Percentiles rank a stretch among this genome's conserved stretches.
phyloP scores from a whole-genome alignment of 2,113 vertebrate species.

The Chamaetylas fuelleborni region DNA sequence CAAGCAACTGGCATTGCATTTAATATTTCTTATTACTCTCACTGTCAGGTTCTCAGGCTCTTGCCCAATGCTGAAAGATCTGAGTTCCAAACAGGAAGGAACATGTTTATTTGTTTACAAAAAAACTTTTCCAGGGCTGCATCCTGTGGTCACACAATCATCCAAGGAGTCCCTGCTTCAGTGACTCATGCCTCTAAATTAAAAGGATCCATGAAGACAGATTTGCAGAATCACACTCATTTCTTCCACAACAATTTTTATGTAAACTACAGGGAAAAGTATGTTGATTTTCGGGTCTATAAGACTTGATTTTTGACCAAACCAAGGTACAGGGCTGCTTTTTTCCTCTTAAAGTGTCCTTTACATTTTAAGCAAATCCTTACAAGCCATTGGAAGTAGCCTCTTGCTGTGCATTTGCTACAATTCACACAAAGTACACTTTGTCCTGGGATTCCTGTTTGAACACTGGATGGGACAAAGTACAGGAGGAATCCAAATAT shows the following conservation, averaged over 20 bases:
- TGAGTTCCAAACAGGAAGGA: conserved; percentile 44
- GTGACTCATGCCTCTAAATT: conserved; percentile 43
- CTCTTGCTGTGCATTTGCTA: neutral
- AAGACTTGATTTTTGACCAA: neutral
- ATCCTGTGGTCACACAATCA: conserved; percentile 49
- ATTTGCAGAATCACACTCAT: neutral
- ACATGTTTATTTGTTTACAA: conserved; percentile 63
- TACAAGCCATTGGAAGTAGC: neutral
- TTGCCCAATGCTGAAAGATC: neutral
- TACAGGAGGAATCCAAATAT: conserved; percentile 60
- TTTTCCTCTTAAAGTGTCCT: neutral
- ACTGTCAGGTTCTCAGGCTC: neutral
- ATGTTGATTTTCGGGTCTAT: neutral
- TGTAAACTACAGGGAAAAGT: neutral
- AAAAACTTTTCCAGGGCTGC: conserved; percentile 49
- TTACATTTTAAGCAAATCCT: neutral
- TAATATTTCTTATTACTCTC: neutral
- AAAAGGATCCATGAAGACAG: neutral
- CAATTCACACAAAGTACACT: neutral
- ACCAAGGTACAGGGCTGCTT: neutral
- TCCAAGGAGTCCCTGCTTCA: neutral
- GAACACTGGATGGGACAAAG: conserved; percentile 12
- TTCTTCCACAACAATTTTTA: conserved; percentile 2
- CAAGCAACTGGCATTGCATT: neutral
- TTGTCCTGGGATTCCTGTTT: conserved; percentile 18